These are phyloP conservation scores for Hermetia illucens DNA, from an alignment of 1,140 invertebrate species.

Conservation along the genomic window DNA sequence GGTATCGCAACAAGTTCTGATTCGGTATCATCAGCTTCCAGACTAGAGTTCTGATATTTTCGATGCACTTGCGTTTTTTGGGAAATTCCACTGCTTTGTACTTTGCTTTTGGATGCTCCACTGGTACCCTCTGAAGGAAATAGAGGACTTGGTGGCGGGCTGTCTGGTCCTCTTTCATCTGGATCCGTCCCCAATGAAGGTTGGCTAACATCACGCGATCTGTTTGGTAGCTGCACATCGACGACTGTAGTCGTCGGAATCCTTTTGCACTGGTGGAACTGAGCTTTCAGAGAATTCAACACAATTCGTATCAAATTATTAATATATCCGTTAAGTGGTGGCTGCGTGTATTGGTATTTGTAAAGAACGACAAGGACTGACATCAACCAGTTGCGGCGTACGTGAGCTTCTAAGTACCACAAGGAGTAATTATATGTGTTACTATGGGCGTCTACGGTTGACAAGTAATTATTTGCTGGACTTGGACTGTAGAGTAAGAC, in stretches of 20 bases:
- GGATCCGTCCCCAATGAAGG: slow-evolving; percentile 52
- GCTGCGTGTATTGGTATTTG: slow-evolving; percentile 88
- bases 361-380: slow-evolving; percentile 89
- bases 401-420: slow-evolving; percentile 73
- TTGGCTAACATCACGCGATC: slow-evolving; percentile 64
- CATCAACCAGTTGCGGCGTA: slow-evolving; percentile 82
- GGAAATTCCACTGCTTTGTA: slow-evolving; percentile 22
- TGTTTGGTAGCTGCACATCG: slow-evolving; percentile 45
- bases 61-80: slow-evolving; percentile 20
- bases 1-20: slow-evolving; percentile 76
- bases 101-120: slow-evolving; percentile 25
- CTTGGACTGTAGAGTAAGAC: slow-evolving; percentile 81
- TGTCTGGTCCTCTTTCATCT: slow-evolving; percentile 27
- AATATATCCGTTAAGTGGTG: slow-evolving; percentile 64
- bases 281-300: slow-evolving; percentile 84
- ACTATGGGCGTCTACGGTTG: slow-evolving; percentile 17
- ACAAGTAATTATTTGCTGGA: slow-evolving; percentile 32
- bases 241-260: slow-evolving; percentile 54
- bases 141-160: slow-evolving; percentile 28
- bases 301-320: slow-evolving; percentile 76
- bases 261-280: slow-evolving; percentile 73
- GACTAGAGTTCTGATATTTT: slow-evolving; percentile 49
- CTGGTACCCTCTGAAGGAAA: slow-evolving; percentile 29
- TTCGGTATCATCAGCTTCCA: slow-evolving; percentile 71
- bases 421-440: slow-evolving; percentile 54